Percentiles rank a stretch among this genome's conserved stretches.
Evolutionary conservation across 2,888 invertebrate genomes (phyloP).

Genomic region (Melieria omissa): DNA sequence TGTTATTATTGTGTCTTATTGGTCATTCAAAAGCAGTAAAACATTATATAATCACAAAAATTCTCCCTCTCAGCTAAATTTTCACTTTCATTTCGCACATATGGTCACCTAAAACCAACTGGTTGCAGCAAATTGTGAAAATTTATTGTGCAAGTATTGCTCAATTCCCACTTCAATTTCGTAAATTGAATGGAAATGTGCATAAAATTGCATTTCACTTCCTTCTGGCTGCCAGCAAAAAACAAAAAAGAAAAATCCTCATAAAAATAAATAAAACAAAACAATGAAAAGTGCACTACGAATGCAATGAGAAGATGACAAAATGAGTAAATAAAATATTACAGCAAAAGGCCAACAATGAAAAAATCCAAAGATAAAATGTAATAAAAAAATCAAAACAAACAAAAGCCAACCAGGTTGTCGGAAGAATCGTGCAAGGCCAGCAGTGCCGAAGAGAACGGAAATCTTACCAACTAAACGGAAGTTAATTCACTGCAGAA

Average conservation of each 20-base stretch:
- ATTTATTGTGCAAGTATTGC: slow-evolving; percentile 48
- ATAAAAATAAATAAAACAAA: slow-evolving; percentile 25
- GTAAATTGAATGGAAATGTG: slow-evolving; percentile 65
- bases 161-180: slow-evolving; percentile 66
- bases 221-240: slow-evolving; percentile 22
- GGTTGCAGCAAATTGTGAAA: too few relatives aligned
- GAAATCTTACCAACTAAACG: slow-evolving; percentile 61
- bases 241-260: slow-evolving; percentile 23
- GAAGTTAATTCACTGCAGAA: slow-evolving; percentile 63
- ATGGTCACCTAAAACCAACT: too few relatives aligned
- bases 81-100: too few relatives aligned
- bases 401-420: background rate
- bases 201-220: slow-evolving; percentile 58
- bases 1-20: too few relatives aligned
- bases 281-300: slow-evolving; percentile 36
- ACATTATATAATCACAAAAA: too few relatives aligned
- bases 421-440: slow-evolving; percentile 37
- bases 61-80: too few relatives aligned
- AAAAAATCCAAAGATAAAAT: slow-evolving; percentile 26
- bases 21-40: too few relatives aligned
- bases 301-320: slow-evolving; percentile 6
- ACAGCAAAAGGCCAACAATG: slow-evolving; percentile 41
- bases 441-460: slow-evolving; percentile 47
- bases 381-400: slow-evolving; percentile 12
- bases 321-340: slow-evolving; percentile 42